Base-by-base conservation (phyloP, 1,140 invertebrate species). In the Listronotus bonariensis region DNA sequence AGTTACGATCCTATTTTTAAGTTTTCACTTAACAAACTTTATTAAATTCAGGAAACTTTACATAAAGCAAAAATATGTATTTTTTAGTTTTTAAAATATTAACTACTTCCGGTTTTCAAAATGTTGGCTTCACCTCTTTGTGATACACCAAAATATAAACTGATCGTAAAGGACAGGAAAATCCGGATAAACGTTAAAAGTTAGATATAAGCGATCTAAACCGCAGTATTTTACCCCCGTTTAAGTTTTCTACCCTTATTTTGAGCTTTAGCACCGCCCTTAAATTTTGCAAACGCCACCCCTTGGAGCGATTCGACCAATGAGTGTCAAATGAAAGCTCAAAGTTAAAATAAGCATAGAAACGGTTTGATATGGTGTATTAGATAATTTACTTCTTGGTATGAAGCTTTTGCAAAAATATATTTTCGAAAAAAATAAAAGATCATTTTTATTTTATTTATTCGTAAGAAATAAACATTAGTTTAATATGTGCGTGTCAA, bases 151-250 rank as follows among this genome's bases (percentile, higher is more conserved):
- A 54, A 55, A 52, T 53, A 46, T 60, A 61, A 68, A 52, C 46
- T 41, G 58, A 51, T 34, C 46, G 26, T 61, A 53, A 61, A 40
- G 20, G 51, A 14, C 59, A 46, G 49, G 36, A 62, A 62, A 31
- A 54, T 41, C 36, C 6, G 14, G 45, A 60, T 60, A 60, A 60
- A 60, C 46, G 20, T 14, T n/a, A 36, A 45, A 62, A 60, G 45
- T 60, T 51, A 49, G 59, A 62, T 57, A 67, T 69, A 69, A 69
- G 68, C 63, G 64, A 48, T 67, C 31, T 61, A 61, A 69, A 62
- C 57, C 68, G 52, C 45, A 66, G 43, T 57, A 52, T 60, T 60
- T 60, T 60, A 60, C 57, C 57, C 57, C 52, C 46, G 45, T 58
- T 60, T 51, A 60, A 26, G 38, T 11, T 49, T 60, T 49, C 38